Evolutionary conservation across 2,113 vertebrate genomes (phyloP).

Genomic region (Ceyx margarethae): DNA sequence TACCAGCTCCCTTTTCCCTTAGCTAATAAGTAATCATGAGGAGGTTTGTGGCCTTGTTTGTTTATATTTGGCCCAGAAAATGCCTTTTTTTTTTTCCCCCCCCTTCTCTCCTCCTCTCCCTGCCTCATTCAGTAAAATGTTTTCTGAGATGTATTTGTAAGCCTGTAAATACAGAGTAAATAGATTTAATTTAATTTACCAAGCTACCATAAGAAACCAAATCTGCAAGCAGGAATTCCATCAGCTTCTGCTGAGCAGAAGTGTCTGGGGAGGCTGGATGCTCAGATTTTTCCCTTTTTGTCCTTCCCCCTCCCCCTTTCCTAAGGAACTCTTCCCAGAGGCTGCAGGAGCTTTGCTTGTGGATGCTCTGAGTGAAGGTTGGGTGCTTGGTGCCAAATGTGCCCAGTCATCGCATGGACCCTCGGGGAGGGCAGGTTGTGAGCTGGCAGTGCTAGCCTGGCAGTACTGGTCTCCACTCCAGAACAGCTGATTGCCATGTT

Average conservation of each 20-base stretch:
- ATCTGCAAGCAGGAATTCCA: conserved; percentile 18
- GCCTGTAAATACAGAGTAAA: conserved; percentile 60
- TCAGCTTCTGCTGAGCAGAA: not conserved
- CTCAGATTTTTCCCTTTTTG: not conserved
- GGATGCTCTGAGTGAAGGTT: rapidly evolving
- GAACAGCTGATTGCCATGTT: not conserved
- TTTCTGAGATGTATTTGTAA: conserved; percentile 67
- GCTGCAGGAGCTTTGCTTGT: not conserved
- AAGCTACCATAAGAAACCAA: conserved; percentile 25
- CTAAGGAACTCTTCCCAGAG: not conserved
- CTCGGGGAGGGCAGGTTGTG: not conserved
- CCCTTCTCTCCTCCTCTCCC: not conserved
- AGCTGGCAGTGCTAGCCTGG: not conserved
- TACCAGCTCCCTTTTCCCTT: conserved; percentile 47
- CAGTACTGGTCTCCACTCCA: not conserved
- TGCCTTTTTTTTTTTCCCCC: not conserved
- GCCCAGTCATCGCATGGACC: not conserved
- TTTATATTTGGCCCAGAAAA: conserved; percentile 68
- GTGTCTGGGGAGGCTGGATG: not conserved
- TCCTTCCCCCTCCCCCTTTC: not conserved
- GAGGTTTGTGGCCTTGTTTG: conserved; percentile 61
- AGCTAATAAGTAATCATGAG: conserved; percentile 71
- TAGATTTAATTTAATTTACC: conserved; percentile 73
- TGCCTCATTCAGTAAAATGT: conserved; percentile 47
- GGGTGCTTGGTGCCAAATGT: rapidly evolving